Conservation (phyloP, 2,888 invertebrate species). For the Parapristionchus giblindavisi region DNA sequence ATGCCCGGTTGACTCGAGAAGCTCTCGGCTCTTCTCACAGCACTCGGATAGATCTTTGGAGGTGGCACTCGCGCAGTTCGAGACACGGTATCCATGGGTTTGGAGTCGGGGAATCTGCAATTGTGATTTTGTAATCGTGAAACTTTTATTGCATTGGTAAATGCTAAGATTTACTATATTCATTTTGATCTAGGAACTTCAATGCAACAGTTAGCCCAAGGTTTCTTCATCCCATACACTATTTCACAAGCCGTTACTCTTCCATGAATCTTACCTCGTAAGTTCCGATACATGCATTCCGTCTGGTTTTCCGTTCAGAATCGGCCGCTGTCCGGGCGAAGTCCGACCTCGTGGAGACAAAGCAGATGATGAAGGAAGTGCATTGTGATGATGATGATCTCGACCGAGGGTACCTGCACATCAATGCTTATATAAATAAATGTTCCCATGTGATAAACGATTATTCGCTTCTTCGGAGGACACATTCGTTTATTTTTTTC, state of each 20-base stretch:
- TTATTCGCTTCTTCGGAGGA: no score
- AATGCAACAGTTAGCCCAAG: no score
- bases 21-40: constrained; percentile 85
- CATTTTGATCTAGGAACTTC: no score
- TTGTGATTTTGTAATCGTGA: no score
- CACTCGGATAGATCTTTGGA: constrained; percentile 47
- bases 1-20: constrained; percentile 69
- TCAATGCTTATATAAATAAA: no score
- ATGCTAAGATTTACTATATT: no score
- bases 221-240: constrained; percentile 41
- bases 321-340: constrained; percentile 31
- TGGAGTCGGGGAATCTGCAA: constrained; percentile 57
- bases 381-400: neutral
- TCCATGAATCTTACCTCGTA: constrained; percentile 1
- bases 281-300: neutral
- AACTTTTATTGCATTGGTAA: no score
- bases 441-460: no score
- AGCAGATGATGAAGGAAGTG: neutral
- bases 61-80: constrained; percentile 66
- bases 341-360: constrained; percentile 1
- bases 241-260: no score
- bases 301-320: constrained; percentile 12
- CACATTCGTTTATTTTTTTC: no score
- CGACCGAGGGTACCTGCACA: no score
- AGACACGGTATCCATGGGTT: constrained; percentile 56